Evolutionary conservation across 2,888 invertebrate genomes (phyloP), one percentile per base, ranked within the genome.

Genomic region (Idaea aversata): DNA sequence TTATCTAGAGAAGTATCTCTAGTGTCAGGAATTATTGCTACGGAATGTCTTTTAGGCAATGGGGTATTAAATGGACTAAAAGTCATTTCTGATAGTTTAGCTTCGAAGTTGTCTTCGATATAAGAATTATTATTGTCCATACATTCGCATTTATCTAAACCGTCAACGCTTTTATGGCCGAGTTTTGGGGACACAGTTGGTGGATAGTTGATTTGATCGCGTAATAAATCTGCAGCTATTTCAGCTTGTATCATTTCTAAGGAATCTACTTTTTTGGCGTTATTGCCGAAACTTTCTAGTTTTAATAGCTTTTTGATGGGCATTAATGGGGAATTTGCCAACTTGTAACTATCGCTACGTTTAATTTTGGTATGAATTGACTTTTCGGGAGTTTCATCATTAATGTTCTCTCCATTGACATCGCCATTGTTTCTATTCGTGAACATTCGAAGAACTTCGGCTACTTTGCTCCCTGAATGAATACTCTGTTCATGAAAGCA

Each of bases 321-420:
- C 88, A 95, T 93, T 71, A 95, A 93, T 34, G 95, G 95, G 73
- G 95, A 95, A 87, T 97, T 97, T 15, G 97, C 97, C 86, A 96
- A 94, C 72, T 97, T 95, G 83, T 97, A 97, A 88, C 97, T 97
- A 85, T 97, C 96, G 84, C 96, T 97, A 68, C 97, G 95, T 87
- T 96, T 96, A 61, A 97, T 93, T 88, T 94, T 95, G 73, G 78
- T 86, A 67, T 83, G 82, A 67, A 83, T 74, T 16, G 82, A 81
- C 72, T 86, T 91, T 65, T 87, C 85, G 61, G 70, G 70, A 68
- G 67, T 64, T 67, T 83, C 77, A 63, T 75, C 74, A 69, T 70
- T 64, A 59, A 67, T 75, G 69, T 74, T 71, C 66, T 81, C 79
- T 36, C 73, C 78, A 68, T 80, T 80, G 71, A 70, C 78, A 67